A percentile compares a stretch with the other conserved stretches of the same genome.
Evolutionary conservation across 2,113 vertebrate species (phyloP).

Genomic region (Mustelus asterias): DNA sequence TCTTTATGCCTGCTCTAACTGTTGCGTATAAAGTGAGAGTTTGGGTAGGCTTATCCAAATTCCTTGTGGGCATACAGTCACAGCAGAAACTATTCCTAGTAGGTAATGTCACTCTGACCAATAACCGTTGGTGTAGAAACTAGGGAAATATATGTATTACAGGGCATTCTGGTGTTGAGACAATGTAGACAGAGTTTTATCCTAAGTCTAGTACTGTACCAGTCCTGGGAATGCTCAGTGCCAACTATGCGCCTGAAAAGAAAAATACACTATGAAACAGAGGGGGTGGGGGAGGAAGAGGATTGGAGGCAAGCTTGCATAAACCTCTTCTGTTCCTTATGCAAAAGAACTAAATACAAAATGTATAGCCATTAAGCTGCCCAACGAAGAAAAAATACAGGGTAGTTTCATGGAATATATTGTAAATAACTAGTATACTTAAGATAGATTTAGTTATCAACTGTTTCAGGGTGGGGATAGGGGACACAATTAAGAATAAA

Average conservation of each 20-base stretch:
- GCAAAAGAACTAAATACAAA: not conserved
- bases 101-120: no score
- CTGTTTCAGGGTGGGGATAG: not conserved
- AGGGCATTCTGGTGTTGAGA: not conserved
- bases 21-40: not conserved
- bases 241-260: not conserved
- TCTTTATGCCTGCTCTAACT: not conserved
- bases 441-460: not conserved
- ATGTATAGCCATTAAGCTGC: not conserved
- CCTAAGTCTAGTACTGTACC: not conserved
- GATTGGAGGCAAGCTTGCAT: no score
- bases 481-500: not conserved
- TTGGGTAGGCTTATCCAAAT: not conserved
- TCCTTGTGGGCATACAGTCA: not conserved
- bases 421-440: not conserved
- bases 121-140: not conserved
- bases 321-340: no score
- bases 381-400: not conserved
- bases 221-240: not conserved
- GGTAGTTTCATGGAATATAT: not conserved
- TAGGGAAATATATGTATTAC: not conserved
- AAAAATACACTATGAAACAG: no score
- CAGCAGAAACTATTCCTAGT: not conserved
- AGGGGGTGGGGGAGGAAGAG: no score
- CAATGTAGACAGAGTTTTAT: not conserved